A percentile compares a stretch with the other conserved stretches of the same genome.
phyloP scores from a whole-genome alignment of 2,113 vertebrate genomes.

The Microtus richardsoni region DNA sequence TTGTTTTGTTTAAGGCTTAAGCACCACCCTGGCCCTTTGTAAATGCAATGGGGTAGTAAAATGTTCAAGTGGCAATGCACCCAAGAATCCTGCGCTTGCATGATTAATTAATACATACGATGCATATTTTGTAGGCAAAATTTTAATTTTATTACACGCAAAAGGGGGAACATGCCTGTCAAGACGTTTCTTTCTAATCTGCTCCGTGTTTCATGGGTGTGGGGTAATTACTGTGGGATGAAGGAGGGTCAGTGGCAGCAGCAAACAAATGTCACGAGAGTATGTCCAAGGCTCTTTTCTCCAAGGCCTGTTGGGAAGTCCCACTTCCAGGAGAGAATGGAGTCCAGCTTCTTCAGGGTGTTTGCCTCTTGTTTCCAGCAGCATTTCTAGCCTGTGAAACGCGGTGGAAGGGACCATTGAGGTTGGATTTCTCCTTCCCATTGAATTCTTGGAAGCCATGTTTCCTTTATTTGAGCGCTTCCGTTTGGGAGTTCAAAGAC shows the following conservation, averaged over 20 bases:
- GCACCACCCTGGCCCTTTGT: neutral
- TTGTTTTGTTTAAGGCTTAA: slow-evolving; percentile 47
- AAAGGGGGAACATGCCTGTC: neutral
- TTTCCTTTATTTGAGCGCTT: neutral
- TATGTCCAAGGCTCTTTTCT: neutral
- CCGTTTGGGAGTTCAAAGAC: neutral
- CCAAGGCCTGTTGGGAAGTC: neutral
- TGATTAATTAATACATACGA: slow-evolving; percentile 20
- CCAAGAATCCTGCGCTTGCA: neutral
- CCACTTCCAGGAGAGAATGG: neutral
- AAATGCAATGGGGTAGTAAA: slow-evolving; percentile 20
- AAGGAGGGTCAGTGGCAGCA: neutral
- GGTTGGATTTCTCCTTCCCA: neutral
- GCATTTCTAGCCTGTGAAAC: neutral
- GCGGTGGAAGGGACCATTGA: neutral
- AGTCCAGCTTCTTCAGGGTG: neutral
- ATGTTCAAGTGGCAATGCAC: slow-evolving; percentile 14
- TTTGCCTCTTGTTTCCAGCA: slow-evolving; percentile 3
- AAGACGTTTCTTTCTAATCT: neutral
- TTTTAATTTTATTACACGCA: neutral
- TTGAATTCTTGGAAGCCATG: neutral
- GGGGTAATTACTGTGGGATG: too few species aligned
- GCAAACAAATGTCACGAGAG: neutral
- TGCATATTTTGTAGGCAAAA: slow-evolving; percentile 4
- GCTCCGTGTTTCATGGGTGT: neutral